Evolutionary conservation across 2,113 vertebrate genomes (phyloP), one percentile per base, ranked within the genome.

Genomic region (Pitta sordida): DNA sequence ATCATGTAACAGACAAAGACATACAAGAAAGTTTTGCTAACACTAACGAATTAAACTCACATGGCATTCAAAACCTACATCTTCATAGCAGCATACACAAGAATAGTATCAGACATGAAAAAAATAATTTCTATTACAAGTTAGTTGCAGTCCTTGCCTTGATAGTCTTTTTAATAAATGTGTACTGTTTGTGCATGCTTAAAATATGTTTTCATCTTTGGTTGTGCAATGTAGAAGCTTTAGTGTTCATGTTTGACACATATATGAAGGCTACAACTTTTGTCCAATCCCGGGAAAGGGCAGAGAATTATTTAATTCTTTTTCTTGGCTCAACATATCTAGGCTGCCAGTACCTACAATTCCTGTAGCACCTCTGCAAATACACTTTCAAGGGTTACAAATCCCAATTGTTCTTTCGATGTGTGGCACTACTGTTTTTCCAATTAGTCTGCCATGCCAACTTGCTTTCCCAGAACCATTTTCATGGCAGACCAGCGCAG

Each of bases 321-420:
- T 83, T 94, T 56, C 44, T 85, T 85, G 46, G 43, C 37, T 62
- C 15, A 32, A 24, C 17, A 13, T 13, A 49, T 27, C 22, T 34
- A 37, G 17, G 26, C 48, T 88, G 51, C 34, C 62, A 82, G 37
- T 37, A 74, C 0, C 0, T 24, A 19, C 1, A 2, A 44, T 93
- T 88, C 67, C 80, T 91, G 76, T 32, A 86, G 32, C 43, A 83
- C 12, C 26, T 46, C 52, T 83, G 67, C 46, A 86, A 75, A 75
- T 3, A 1, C 5, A 8, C 75, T 67, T 71, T 56, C 60, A 75
- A 39, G 5, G 1, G 24, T 76, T 67, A 63, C 34, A 70, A 53
- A 58, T n/a, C 30, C 37, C 67, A 71, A 29, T 49, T 67, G 56
- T 24, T 53, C 46, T 82, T 92, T 62, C 58, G 80, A 76, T 67